phyloP scores from a whole-genome alignment of 2,113 vertebrate genomes.

The Sceloporus tristichus region DNA sequence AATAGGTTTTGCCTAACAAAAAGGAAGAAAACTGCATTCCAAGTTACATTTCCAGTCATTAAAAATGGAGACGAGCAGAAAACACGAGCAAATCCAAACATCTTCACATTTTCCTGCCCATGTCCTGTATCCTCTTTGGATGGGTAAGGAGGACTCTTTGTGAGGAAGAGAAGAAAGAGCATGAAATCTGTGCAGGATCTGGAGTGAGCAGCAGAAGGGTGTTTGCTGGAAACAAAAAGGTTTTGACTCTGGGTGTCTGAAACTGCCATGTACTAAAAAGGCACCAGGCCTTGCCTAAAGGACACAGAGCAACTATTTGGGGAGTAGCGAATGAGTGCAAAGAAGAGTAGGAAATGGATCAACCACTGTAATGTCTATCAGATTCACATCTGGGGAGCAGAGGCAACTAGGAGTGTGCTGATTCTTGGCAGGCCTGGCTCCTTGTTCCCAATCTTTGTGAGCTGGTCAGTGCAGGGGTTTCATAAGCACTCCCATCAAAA shows the following conservation, averaged over 20 bases:
- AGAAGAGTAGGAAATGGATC: background rate
- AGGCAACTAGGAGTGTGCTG: background rate
- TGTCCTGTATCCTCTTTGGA: constrained; percentile 19
- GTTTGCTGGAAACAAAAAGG: no score
- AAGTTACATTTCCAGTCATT: background rate
- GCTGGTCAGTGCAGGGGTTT: background rate
- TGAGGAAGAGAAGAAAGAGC: no score
- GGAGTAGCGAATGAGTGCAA: background rate
- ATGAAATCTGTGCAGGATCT: background rate
- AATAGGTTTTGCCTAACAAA: background rate
- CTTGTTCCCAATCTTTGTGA: background rate
- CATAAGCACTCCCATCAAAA: background rate
- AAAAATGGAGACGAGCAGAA: background rate
- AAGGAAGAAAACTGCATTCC: background rate
- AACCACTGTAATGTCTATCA: background rate
- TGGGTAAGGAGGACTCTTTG: no score
- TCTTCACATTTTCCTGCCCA: constrained; percentile 22
- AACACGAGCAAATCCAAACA: background rate
- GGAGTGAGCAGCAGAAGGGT: no score
- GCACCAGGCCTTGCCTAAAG: background rate
- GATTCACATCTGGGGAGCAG: background rate
- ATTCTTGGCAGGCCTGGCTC: no score
- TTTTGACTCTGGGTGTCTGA: background rate
- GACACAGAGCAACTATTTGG: background rate
- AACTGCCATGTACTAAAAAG: background rate